Percentiles rank a stretch among this genome's conserved stretches.
phyloP scores from a whole-genome alignment of 2,797 vertebrate genomes.

The Coendou prehensilis region DNA sequence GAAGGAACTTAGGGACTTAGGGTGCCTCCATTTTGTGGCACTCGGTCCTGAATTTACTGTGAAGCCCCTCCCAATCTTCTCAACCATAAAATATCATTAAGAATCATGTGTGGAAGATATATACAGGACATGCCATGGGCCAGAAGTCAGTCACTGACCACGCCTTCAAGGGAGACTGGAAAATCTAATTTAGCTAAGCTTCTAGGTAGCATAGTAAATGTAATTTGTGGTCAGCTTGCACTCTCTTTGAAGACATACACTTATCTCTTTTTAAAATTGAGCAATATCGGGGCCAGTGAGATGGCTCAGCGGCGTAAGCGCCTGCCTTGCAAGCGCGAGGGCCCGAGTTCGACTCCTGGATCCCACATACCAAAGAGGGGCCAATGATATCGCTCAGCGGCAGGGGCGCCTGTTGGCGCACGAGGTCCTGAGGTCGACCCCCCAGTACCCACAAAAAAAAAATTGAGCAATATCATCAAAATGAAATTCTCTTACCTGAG shows the following conservation, averaged over 20 bases:
- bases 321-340: too few relatives aligned
- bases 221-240: not conserved
- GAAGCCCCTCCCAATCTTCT: not conserved
- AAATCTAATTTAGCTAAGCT: not conserved
- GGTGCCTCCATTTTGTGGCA: not conserved
- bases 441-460: not conserved
- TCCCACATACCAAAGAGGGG: too few relatives aligned
- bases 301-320: too few relatives aligned
- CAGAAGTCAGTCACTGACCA: not conserved
- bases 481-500: not conserved
- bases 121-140: accelerated
- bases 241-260: not conserved
- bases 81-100: not conserved
- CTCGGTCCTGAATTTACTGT: not conserved
- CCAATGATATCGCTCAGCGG: too few relatives aligned
- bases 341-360: too few relatives aligned
- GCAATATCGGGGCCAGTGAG: not conserved
- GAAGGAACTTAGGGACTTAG: not conserved
- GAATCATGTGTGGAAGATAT: not conserved
- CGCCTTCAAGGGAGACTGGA: not conserved
- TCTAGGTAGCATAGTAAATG: not conserved
- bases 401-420: too few relatives aligned
- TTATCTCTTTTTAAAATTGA: constrained; percentile 33
- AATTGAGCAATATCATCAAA: not conserved
- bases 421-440: too few relatives aligned